phyloP scores from a whole-genome alignment of 2,797 vertebrate species.

The Knipowitschia caucasica region DNA sequence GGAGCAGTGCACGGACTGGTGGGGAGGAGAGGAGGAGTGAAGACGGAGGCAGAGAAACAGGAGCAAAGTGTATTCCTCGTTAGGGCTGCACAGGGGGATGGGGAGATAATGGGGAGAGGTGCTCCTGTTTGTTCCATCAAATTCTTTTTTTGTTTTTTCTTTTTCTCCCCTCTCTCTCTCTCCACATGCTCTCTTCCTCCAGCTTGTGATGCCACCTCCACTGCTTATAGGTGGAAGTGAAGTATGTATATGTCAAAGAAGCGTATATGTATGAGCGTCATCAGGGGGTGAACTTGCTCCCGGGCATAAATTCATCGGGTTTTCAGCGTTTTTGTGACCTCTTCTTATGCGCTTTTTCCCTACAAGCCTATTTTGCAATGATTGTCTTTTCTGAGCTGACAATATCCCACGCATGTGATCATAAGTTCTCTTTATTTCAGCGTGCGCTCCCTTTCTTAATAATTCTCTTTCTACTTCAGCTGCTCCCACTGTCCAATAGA shows the following conservation, averaged over 20 bases:
- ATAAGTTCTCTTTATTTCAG: not conserved
- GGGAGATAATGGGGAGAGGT: constrained; percentile 27
- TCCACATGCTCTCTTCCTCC: no score
- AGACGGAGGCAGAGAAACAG: constrained; percentile 43
- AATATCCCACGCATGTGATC: not conserved
- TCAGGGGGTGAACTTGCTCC: constrained; percentile 2
- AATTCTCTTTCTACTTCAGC: not conserved
- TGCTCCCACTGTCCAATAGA: not conserved
- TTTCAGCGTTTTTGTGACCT: not conserved
- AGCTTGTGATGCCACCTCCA: constrained; percentile 11
- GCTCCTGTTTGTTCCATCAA: constrained; percentile 31
- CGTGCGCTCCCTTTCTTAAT: not conserved
- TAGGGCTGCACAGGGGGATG: constrained; percentile 1
- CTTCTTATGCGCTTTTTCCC: not conserved
- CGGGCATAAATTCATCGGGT: not conserved
- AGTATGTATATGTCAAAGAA: not conserved
- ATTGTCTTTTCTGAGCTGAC: not conserved
- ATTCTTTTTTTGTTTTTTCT: not conserved
- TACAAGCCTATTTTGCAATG: not conserved
- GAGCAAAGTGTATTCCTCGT: constrained; percentile 13
- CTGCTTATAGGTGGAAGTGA: constrained; percentile 16
- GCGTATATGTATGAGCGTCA: constrained; percentile 1
- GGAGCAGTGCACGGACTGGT: constrained; percentile 44
- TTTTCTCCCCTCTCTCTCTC: not conserved
- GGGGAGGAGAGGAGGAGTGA: constrained; percentile 45